A percentile compares a stretch with the other conserved stretches of the same genome.
Conservation (phyloP, 2,888 invertebrate genomes). For the Subacronicta megacephala region DNA sequence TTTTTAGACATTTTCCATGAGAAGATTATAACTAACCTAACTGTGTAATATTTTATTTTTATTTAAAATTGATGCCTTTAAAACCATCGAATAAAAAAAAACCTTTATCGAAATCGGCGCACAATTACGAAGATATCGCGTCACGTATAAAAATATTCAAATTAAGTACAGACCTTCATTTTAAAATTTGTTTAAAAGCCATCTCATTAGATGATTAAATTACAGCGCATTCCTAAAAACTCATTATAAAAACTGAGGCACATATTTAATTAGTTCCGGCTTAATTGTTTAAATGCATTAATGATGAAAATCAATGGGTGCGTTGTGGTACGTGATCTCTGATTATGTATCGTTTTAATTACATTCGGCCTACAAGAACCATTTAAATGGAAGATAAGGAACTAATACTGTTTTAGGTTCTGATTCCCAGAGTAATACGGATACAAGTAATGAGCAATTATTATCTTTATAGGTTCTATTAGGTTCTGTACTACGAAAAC, state of each 20-base stretch:
- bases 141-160: no score
- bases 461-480: constrained; percentile 33
- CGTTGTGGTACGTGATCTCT: constrained; percentile 10
- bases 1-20: no score
- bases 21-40: no score
- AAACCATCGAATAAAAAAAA: no score
- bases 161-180: no score
- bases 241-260: constrained; percentile 9
- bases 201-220: neutral
- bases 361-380: constrained; percentile 14
- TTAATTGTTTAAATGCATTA: constrained; percentile 29
- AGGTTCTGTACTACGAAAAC: constrained; percentile 10
- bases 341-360: constrained; percentile 32
- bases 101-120: no score
- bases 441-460: constrained; percentile 26
- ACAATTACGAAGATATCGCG: no score
- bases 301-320: constrained; percentile 27
- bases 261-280: constrained; percentile 4
- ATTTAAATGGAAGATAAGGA: constrained; percentile 36
- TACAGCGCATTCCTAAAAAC: constrained; percentile 2
- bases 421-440: constrained; percentile 23
- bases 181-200: no score
- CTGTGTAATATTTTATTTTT: no score
- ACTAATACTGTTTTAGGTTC: constrained; percentile 12
- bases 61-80: no score